Conservation (phyloP, 2,888 invertebrate species). For the Physocephala rufipes region DNA sequence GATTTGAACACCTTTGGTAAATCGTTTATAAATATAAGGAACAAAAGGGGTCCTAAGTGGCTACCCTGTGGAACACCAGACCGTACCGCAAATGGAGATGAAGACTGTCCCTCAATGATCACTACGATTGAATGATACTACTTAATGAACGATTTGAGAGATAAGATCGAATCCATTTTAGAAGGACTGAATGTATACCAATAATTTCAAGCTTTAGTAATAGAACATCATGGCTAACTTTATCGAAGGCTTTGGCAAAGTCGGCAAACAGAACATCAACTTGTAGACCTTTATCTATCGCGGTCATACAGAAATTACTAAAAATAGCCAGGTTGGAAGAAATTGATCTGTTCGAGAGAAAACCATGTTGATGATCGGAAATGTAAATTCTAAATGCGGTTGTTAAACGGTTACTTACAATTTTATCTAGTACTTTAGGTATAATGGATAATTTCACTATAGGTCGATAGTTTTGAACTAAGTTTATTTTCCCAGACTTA, state of each 20-base stretch:
- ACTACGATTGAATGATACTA: no score
- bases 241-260: neutral
- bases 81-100: no score
- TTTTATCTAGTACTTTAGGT: slow-evolving; percentile 7
- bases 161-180: slow-evolving; percentile 17
- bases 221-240: neutral
- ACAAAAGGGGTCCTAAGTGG: neutral
- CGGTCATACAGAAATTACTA: neutral
- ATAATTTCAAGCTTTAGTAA: slow-evolving; percentile 14
- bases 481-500: neutral
- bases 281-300: neutral
- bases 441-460: neutral
- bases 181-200: slow-evolving; percentile 13
- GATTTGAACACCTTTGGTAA: neutral
- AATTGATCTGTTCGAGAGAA: neutral
- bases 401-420: neutral
- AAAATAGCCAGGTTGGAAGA: neutral
- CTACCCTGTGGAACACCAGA: slow-evolving; percentile 15
- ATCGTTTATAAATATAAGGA: slow-evolving; percentile 6
- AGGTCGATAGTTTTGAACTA: neutral
- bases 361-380: neutral
- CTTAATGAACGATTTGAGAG: no score
- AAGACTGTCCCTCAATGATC: no score
- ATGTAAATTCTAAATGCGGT: neutral
- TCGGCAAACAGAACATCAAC: neutral